Percentiles rank a stretch among this genome's conserved stretches.
phyloP scores from a whole-genome alignment of 2,113 vertebrate genomes.

The Pongo abelii region DNA sequence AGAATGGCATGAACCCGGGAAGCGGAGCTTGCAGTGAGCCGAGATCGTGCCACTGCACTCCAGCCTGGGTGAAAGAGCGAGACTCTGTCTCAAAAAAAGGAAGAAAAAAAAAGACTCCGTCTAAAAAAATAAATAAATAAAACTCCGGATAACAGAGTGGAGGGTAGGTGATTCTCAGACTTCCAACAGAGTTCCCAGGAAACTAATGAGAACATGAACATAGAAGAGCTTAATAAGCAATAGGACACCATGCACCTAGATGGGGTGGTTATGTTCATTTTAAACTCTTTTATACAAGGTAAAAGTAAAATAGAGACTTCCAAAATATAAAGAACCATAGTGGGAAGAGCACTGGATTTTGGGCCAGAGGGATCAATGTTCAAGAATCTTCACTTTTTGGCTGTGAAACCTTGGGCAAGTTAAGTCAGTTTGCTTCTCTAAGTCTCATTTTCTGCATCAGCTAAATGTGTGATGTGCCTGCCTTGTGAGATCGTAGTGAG shows the following conservation, averaged over 20 bases:
- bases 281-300: background rate
- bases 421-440: background rate
- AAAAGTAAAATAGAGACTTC: background rate
- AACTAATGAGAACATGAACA: background rate
- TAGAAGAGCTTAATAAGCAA: background rate
- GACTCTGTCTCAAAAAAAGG: too few species aligned
- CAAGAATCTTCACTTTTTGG: background rate
- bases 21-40: too few species aligned
- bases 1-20: too few species aligned
- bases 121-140: too few species aligned
- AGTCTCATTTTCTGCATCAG: background rate
- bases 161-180: background rate
- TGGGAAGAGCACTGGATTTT: background rate
- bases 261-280: background rate
- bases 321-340: background rate
- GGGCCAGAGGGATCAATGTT: background rate
- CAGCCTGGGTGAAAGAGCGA: too few species aligned
- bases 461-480: background rate
- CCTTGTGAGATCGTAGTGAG: rapidly evolving
- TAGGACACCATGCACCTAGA: background rate
- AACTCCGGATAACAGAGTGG: background rate
- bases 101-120: too few species aligned
- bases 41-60: too few species aligned
- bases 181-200: background rate
- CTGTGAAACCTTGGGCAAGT: background rate